Percentiles rank a stretch among this genome's conserved stretches.
Evolutionary conservation across 2,888 invertebrate species (phyloP).

Genomic region (Aethes cnicana): DNA sequence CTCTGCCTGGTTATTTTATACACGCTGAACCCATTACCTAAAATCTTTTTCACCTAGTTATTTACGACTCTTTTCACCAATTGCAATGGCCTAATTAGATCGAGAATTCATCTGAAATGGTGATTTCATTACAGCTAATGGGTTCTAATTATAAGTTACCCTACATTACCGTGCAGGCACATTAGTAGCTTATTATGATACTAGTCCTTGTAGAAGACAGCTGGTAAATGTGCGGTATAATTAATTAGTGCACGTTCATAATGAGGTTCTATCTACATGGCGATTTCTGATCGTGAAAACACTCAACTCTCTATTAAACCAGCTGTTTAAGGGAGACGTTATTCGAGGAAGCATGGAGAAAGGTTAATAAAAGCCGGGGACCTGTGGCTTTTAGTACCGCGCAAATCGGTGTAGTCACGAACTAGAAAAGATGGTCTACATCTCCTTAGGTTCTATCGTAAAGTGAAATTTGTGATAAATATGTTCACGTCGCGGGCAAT

Average conservation of each 20-base stretch:
- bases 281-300: constrained; percentile 44
- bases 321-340: constrained; percentile 44
- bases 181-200: not conserved
- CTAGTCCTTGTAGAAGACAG: not conserved
- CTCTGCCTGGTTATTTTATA: no score
- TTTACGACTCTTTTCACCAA: no score
- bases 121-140: constrained; percentile 17
- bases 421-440: constrained; percentile 45
- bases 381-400: constrained; percentile 42
- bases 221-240: constrained; percentile 7
- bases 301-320: constrained; percentile 34
- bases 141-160: constrained; percentile 2
- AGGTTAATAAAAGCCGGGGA: constrained; percentile 57
- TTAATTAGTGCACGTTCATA: constrained; percentile 18
- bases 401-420: constrained; percentile 49
- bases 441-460: constrained; percentile 39
- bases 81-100: constrained; percentile 9
- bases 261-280: constrained; percentile 20
- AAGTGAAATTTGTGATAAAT: constrained; percentile 72
- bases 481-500: constrained; percentile 45
- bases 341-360: constrained; percentile 55
- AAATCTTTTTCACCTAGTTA: no score
- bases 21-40: no score
- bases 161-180: not conserved
- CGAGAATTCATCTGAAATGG: constrained; percentile 3